Evolutionary conservation across 2,113 vertebrate species (phyloP), one percentile per base, ranked within the genome.

Genomic region (Rhodinocichla rosea): DNA sequence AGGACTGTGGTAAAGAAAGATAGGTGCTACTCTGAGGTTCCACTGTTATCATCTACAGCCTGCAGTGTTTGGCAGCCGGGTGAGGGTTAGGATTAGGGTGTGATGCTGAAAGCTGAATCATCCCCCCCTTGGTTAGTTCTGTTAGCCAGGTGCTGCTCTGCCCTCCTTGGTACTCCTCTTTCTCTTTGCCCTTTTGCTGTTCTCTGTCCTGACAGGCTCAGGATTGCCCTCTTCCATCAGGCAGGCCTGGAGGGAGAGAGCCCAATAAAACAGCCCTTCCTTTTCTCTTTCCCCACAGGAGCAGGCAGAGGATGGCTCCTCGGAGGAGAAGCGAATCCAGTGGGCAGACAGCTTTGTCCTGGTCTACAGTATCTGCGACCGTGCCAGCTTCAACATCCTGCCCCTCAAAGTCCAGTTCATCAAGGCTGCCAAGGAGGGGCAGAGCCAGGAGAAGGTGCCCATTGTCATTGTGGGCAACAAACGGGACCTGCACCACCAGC

Each of bases 281-380:
- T 75, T 56, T 93, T 57, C 37, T 65, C 33, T 78, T 84, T 86
- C 47, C 87, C 70, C 83, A 99, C 83, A 99, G 98, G 98, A 98
- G 44, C 89, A 89, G 50, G 89, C 94, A 33, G 79, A 95, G 19
- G 95, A 97, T 77, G 94, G 91, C 21, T 97, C 98, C 7, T 95
- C 97, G 3, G 97, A 98, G 84, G 97, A 98, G 71, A 99, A 98
- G 92, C 97, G 98, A 87, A 95, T 98, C 89, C 98, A 98, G 71
- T 99, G 99, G 99, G 99, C 98, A 10, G 98, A 99, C 55, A 98
- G 98, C 70, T 99, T 98, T 79, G 92, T 99, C 53, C 96, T 99
- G 32, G 98, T 99, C 73, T 99, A 99, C 97, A 99, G 98, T 96
- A 99, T 99, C 97, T 99, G 98, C 1, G 98, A 99, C 96, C 96